Base-by-base conservation (phyloP, 2,888 invertebrate species). In the Cheilosia scutellata region DNA sequence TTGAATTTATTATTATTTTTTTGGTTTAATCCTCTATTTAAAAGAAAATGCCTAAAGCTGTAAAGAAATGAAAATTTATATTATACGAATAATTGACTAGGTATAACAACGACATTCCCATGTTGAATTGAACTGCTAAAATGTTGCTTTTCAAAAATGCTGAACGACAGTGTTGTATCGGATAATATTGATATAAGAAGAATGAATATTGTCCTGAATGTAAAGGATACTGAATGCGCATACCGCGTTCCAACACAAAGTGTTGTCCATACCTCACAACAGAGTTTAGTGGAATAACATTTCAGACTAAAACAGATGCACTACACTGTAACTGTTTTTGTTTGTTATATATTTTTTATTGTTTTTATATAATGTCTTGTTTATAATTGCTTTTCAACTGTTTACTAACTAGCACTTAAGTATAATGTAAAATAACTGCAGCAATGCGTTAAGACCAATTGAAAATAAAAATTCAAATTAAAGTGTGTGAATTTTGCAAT, bases 11-110 rank as follows among this genome's bases (percentile, higher is more conserved):
- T 37, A 70, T 57, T 13, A 29, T 68, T 66, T 25, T 57, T 84
- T 57, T 37, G 31, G 11, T 58, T 63, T 37, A 63, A 63, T 79
- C 55, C 63, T 40, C 47, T 66, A 65, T 62, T 40, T 9, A 2
- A 2, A 33, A 33, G 11, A 11, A 71, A 57, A 47, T 71, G 71
- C 75, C 84, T 84, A 76, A 66, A 80, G 75, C 84, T 80, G 84
- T 44, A 80, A 84, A 66, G 53, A 66, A 80, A 80, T 71, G 3
- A 76, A 84, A 37, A 62, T 20, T 63, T 27, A 20, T 16, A 47
- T 47, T 47, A 37, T 37, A 33, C 9, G 33, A 40, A 9, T 42
- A 65, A 71, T 44, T 63, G 25, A 65, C 37, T 49, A 70, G 9
- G 11, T 51, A 74, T 16, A 70, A 63, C 40, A 62, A 65, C 40